Conservation (phyloP, 2,797 vertebrate species). For the Toxotes lorentzi region DNA sequence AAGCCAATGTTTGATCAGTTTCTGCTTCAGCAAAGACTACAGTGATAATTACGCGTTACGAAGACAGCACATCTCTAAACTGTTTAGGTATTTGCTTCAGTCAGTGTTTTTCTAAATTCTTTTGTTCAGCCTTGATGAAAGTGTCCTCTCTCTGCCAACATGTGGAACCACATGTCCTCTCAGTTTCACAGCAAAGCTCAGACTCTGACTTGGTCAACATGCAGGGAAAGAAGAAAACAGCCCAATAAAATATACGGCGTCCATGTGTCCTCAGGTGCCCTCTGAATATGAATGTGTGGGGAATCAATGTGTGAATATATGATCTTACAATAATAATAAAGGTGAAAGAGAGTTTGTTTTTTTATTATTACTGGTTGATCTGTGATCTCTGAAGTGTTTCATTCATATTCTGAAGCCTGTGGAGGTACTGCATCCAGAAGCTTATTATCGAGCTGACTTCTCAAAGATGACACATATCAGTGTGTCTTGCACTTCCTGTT, state of each 20-base stretch:
- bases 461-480: constrained; percentile 39
- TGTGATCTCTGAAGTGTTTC: background rate
- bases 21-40: background rate
- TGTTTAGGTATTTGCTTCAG: background rate
- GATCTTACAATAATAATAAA: constrained; percentile 8
- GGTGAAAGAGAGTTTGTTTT: background rate
- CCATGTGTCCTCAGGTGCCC: background rate
- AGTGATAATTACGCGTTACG: background rate
- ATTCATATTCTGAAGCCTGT: background rate
- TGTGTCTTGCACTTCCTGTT: constrained; percentile 61
- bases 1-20: background rate
- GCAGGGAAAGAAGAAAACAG: background rate
- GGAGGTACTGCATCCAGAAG: constrained; percentile 3
- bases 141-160: background rate
- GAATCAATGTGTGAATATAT: background rate
- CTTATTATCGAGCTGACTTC: constrained; percentile 45
- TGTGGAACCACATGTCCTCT: background rate
- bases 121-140: background rate
- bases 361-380: background rate
- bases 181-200: constrained; percentile 6
- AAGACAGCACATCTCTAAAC: background rate
- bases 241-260: background rate
- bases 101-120: background rate
- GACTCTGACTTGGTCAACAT: background rate
- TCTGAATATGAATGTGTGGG: background rate